These are phyloP conservation scores for Indicator maculatus DNA, from an alignment of 2,113 vertebrate species.

Conservation along the genomic window DNA sequence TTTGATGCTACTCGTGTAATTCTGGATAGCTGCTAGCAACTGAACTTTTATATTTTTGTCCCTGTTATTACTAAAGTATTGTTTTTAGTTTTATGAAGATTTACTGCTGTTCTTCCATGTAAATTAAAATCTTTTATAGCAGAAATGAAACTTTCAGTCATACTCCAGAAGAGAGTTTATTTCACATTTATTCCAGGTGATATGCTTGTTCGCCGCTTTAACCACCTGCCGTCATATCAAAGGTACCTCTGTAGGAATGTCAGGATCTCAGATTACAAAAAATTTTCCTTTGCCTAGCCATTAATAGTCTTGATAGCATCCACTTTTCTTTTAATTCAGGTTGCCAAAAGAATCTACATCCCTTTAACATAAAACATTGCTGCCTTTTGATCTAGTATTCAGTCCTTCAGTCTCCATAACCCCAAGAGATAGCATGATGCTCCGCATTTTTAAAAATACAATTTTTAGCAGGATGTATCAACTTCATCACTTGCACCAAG, in stretches of 20 bases:
- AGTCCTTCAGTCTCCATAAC: not conserved
- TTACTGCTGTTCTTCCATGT: constrained; percentile 60
- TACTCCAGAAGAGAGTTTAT: not conserved
- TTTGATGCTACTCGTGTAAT: constrained; percentile 68
- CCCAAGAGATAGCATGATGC: not conserved
- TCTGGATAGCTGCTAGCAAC: constrained; percentile 73
- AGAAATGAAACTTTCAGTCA: not conserved
- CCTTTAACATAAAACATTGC: not conserved
- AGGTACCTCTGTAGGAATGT: not conserved
- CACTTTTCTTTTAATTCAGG: not conserved
- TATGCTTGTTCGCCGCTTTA: not conserved
- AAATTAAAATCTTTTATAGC: constrained; percentile 70
- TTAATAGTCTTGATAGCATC: not conserved
- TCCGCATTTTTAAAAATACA: not conserved
- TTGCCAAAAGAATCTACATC: not conserved
- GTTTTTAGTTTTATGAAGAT: constrained; percentile 76
- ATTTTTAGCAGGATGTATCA: not conserved
- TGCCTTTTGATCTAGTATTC: not conserved
- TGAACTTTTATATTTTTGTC: constrained; percentile 69
- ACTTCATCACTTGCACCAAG: not conserved
- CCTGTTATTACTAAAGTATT: constrained; percentile 70
- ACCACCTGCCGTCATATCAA: not conserved
- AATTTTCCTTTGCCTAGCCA: not conserved
- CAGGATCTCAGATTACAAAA: not conserved
- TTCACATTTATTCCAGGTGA: not conserved